Percentiles rank a stretch among this genome's conserved stretches.
phyloP scores from a whole-genome alignment of 2,888 invertebrate species.

The Trissolcus japonicus region DNA sequence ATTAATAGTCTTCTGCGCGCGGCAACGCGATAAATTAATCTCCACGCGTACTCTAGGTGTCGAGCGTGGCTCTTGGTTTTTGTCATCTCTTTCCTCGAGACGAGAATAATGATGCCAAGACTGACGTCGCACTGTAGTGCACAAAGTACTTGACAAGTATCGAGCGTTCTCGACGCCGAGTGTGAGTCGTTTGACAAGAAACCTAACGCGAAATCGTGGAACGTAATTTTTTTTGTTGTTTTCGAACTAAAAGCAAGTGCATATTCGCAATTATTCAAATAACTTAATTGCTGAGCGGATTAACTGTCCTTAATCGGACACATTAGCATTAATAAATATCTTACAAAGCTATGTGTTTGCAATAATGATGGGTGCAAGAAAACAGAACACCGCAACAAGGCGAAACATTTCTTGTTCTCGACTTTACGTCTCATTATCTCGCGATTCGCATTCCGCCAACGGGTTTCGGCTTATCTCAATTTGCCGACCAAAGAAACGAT shows the following conservation, averaged over 20 bases:
- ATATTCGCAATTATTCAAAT: too few relatives aligned
- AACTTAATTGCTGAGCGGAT: slow-evolving; percentile 12
- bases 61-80: slow-evolving; percentile 61
- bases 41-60: slow-evolving; percentile 62
- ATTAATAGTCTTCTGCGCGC: slow-evolving; percentile 61
- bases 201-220: too few relatives aligned
- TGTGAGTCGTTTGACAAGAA: not conserved
- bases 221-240: too few relatives aligned
- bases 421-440: slow-evolving; percentile 53
- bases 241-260: too few relatives aligned
- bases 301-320: slow-evolving; percentile 14
- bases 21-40: slow-evolving; percentile 64
- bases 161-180: slow-evolving; percentile 29
- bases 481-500: slow-evolving; percentile 52
- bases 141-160: slow-evolving; percentile 51
- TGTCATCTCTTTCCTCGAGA: slow-evolving; percentile 58
- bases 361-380: slow-evolving; percentile 31
- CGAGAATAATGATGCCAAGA: slow-evolving; percentile 57
- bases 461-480: slow-evolving; percentile 61
- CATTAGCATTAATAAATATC: slow-evolving; percentile 33
- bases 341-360: slow-evolving; percentile 18
- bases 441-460: slow-evolving; percentile 60
- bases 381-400: slow-evolving; percentile 34
- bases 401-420: slow-evolving; percentile 52
- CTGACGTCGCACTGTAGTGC: slow-evolving; percentile 39